phyloP scores from a whole-genome alignment of 2,888 invertebrate species.

The Drosophila prostipennis region DNA sequence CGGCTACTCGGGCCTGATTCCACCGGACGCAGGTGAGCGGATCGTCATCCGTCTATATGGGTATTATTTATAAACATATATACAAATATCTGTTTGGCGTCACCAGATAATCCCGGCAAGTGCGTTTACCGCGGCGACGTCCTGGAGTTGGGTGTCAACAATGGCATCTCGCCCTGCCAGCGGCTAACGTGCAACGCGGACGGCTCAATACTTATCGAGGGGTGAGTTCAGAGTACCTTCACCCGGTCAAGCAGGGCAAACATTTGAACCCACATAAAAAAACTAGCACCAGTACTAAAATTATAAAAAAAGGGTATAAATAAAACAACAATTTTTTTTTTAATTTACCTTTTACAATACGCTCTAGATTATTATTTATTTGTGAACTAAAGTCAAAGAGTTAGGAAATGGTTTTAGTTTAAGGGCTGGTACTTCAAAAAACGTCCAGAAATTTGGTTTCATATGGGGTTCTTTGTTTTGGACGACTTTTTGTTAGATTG shows the following conservation, averaged over 20 bases:
- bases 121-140: slow-evolving; percentile 81
- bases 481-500: too few relatives aligned
- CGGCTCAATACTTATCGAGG: slow-evolving; percentile 81
- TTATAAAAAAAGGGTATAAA: too few relatives aligned
- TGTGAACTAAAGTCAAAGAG: too few relatives aligned
- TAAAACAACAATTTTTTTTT: too few relatives aligned
- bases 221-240: slow-evolving; percentile 68
- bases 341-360: too few relatives aligned
- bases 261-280: too few relatives aligned
- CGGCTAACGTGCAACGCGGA: slow-evolving; percentile 78
- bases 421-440: too few relatives aligned
- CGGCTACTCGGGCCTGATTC: slow-evolving; percentile 70
- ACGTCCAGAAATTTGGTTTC: too few relatives aligned
- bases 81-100: neutral
- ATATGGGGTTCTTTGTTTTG: too few relatives aligned
- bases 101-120: slow-evolving; percentile 74
- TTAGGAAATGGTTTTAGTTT: too few relatives aligned
- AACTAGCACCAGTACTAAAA: too few relatives aligned
- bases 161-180: slow-evolving; percentile 80
- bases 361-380: too few relatives aligned
- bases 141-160: slow-evolving; percentile 72
- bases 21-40: slow-evolving; percentile 71
- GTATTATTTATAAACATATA: neutral
- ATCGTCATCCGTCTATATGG: neutral
- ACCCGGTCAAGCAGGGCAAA: slow-evolving; percentile 25